Conservation (phyloP, 2,888 invertebrate species). For the Malthinus seriepunctatus region DNA sequence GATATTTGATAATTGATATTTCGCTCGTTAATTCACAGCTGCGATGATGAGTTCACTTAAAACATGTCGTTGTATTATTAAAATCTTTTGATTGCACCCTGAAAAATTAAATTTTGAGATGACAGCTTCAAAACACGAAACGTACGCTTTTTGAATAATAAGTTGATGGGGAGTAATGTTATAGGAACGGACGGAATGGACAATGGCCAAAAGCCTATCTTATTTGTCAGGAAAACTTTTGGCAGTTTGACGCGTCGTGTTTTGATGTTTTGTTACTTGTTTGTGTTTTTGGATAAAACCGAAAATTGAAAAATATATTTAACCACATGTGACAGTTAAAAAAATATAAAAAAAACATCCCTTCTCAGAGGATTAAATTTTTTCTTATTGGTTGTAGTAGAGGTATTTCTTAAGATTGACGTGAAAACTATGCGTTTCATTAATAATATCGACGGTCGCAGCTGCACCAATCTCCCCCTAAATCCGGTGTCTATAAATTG, state of each 20-base stretch:
- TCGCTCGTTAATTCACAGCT: conserved; percentile 48
- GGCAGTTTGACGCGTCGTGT: conserved; percentile 51
- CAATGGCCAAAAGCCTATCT: conserved; percentile 46
- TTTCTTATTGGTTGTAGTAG: too few relatives aligned
- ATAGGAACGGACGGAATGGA: conserved; percentile 38
- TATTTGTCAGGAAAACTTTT: conserved; percentile 52
- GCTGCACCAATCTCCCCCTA: conserved; percentile 45
- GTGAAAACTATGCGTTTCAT: conserved; percentile 41
- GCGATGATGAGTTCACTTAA: conserved; percentile 44
- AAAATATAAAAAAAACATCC: background rate
- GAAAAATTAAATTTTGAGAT: conserved; percentile 45
- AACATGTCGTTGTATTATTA: conserved; percentile 44
- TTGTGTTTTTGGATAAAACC: conserved; percentile 19
- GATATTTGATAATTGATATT: conserved; percentile 52
- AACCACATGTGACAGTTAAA: conserved; percentile 19
- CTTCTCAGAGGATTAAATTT: too few relatives aligned
- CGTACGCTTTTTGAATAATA: conserved; percentile 45
- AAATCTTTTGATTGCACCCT: conserved; percentile 39
- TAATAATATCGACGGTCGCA: conserved; percentile 53
- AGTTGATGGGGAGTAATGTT: conserved; percentile 38
- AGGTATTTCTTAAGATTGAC: conserved; percentile 30
- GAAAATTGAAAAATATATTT: conserved; percentile 29
- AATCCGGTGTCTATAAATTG: conserved; percentile 49
- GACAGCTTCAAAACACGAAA: conserved; percentile 41
- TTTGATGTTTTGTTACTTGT: conserved; percentile 40